Conservation (phyloP, 2,888 invertebrate species). For the Tillus elongatus region DNA sequence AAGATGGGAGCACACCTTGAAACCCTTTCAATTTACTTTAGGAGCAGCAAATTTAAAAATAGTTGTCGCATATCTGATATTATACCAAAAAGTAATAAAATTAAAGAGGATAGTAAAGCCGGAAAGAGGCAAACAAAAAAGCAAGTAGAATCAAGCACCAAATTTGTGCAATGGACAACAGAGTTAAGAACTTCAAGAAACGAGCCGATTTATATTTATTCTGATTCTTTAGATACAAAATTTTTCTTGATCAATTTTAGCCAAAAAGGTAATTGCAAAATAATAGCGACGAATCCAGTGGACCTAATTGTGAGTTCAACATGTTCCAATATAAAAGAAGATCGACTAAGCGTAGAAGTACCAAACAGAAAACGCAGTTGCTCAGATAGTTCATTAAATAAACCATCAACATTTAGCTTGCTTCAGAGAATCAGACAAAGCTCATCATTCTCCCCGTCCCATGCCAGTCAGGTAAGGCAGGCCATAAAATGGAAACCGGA, state of each 20-base stretch:
- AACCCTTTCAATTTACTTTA: constrained; percentile 30
- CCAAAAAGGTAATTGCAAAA: constrained; percentile 29
- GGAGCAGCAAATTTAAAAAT: constrained; percentile 28
- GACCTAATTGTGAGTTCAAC: no score
- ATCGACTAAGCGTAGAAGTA: no score
- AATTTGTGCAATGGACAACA: constrained; percentile 23
- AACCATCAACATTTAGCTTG: no score
- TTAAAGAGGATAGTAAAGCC: constrained; percentile 9
- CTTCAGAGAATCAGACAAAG: no score
- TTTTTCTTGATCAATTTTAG: constrained; percentile 29
- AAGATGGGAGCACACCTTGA: constrained; percentile 25
- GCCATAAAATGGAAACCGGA: no score
- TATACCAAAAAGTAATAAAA: constrained; percentile 6
- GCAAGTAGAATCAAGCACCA: constrained; percentile 7
- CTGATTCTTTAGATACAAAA: constrained; percentile 31
- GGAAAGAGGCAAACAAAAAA: constrained; percentile 13
- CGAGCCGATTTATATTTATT: constrained; percentile 33
- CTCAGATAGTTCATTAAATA: no score
- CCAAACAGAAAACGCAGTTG: no score
- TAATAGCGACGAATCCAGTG: no score
- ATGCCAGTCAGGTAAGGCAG: no score
- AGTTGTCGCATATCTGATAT: constrained; percentile 27
- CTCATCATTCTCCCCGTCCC: no score
- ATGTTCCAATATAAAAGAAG: no score
- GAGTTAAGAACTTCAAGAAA: constrained; percentile 24